phyloP scores from a whole-genome alignment of 2,888 invertebrate species.

The Frankliniella fusca region DNA sequence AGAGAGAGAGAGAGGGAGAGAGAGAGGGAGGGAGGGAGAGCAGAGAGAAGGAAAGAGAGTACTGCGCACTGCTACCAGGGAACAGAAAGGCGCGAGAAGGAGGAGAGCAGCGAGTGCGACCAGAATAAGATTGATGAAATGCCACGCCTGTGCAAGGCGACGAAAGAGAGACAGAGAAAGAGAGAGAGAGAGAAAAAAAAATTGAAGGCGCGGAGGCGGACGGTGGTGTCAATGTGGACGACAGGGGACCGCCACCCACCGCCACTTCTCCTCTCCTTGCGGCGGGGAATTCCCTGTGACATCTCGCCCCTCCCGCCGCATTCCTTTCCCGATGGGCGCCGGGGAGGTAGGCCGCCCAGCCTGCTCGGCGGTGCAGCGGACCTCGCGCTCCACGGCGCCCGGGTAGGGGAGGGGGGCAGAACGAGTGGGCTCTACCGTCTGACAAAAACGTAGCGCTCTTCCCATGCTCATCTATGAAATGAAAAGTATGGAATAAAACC shows the following conservation, averaged over 20 bases:
- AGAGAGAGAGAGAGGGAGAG: not conserved
- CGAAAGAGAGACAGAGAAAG: not conserved
- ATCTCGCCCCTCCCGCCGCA: too few species aligned
- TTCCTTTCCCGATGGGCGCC: not conserved
- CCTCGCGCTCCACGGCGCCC: not conserved
- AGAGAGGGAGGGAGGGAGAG: not conserved
- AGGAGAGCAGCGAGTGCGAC: not conserved
- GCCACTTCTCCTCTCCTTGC: too few species aligned
- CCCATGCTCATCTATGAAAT: too few species aligned
- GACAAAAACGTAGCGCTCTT: too few species aligned
- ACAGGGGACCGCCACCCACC: not conserved
- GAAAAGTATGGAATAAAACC: too few species aligned
- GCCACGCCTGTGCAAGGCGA: not conserved
- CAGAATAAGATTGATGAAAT: constrained; percentile 7
- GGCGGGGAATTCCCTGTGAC: too few species aligned
- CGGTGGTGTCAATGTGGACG: constrained; percentile 4
- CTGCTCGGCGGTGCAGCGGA: not conserved
- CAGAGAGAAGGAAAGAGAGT: not conserved
- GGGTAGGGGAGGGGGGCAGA: not conserved
- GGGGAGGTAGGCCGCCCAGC: not conserved
- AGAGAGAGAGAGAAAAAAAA: too few species aligned
- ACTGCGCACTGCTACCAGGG: not conserved
- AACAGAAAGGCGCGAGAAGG: not conserved
- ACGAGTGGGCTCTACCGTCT: too few species aligned
- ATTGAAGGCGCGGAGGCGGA: not conserved